Evolutionary conservation across 2,797 vertebrate genomes (phyloP).

Genomic region (Cuniculus paca): DNA sequence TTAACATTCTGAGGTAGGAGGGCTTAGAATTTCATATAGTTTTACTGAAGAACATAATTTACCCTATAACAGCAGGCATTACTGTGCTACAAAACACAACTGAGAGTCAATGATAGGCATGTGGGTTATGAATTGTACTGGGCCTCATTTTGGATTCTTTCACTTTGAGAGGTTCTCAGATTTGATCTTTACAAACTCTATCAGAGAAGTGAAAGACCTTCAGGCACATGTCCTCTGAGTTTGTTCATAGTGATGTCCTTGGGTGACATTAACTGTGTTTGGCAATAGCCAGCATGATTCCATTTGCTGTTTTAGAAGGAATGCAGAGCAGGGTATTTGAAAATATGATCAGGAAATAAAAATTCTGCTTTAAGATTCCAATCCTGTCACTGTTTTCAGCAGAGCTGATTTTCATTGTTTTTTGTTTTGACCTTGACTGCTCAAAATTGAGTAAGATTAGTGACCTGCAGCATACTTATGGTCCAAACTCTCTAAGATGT

Average conservation of each 20-base stretch:
- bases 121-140: background rate
- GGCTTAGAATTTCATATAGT: background rate
- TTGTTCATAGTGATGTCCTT: background rate
- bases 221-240: background rate
- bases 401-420: background rate
- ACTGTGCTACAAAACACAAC: conserved; percentile 75
- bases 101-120: background rate
- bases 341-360: conserved; percentile 5
- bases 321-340: background rate
- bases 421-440: background rate
- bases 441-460: background rate
- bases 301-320: conserved; percentile 11
- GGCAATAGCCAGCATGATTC: background rate
- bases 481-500: no score
- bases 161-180: background rate
- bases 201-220: background rate
- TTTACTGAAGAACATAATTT: background rate
- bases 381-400: background rate
- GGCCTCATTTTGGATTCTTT: background rate
- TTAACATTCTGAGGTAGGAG: background rate
- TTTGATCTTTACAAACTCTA: background rate
- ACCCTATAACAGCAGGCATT: conserved; percentile 5
- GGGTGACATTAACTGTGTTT: background rate
- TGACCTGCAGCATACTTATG: background rate
- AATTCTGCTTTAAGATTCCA: background rate